These are phyloP conservation scores for Pseudococcus longispinus DNA, from an alignment of 2,888 invertebrate genomes.

Conservation along the genomic window DNA sequence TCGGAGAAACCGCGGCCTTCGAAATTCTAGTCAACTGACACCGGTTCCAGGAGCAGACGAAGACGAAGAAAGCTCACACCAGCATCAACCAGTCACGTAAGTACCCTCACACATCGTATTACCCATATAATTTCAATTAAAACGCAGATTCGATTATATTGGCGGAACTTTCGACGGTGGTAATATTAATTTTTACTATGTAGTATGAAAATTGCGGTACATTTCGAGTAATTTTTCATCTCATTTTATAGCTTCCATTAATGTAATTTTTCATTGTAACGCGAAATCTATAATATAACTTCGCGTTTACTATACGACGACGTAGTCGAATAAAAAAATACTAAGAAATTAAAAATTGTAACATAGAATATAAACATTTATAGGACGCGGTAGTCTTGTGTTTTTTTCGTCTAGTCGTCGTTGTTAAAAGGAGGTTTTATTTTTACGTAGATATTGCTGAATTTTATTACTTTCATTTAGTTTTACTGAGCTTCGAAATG, in stretches of 20 bases:
- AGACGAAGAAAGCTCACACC: slow-evolving; percentile 64
- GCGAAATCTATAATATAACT: not conserved
- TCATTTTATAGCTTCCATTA: not conserved
- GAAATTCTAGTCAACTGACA: slow-evolving; percentile 68
- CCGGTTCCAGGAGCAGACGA: slow-evolving; percentile 69
- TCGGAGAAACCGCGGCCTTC: slow-evolving; percentile 66
- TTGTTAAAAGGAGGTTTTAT: slow-evolving; percentile 6
- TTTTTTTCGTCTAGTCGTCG: not conserved
- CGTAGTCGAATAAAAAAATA: not conserved
- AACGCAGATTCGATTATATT: not conserved
- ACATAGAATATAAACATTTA: slow-evolving; percentile 10
- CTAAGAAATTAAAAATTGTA: slow-evolving; percentile 8
- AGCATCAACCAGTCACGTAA: slow-evolving; percentile 36
- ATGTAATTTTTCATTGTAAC: slow-evolving; percentile 18
- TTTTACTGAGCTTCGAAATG: not conserved
- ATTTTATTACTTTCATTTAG: slow-evolving; percentile 42
- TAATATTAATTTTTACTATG: not conserved
- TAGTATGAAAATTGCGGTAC: not conserved
- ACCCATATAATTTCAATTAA: not conserved
- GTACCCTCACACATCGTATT: not conserved
- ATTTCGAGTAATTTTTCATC: not conserved
- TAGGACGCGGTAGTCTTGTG: not conserved
- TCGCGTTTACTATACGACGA: not conserved
- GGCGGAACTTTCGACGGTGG: not conserved
- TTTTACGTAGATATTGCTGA: slow-evolving; percentile 1